These are phyloP conservation scores for Porites rus DNA, from an alignment of 92 coral and sea anemone species.

Conservation along the genomic window DNA sequence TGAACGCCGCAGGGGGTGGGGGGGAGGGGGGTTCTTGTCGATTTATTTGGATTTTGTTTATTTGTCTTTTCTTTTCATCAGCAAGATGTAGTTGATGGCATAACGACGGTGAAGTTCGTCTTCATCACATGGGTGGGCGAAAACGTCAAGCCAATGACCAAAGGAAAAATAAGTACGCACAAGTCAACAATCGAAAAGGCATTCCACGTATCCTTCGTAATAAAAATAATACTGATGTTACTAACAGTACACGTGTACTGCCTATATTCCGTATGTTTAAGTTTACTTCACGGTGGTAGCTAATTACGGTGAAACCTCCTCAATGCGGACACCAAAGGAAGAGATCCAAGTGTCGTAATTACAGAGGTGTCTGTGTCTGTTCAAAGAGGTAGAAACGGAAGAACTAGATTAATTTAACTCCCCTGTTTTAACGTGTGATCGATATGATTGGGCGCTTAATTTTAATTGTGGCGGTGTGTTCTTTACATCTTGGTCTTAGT, in stretches of 20 bases:
- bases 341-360: too few relatives aligned
- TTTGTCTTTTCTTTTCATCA: constrained; percentile 12
- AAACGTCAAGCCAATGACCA: constrained; percentile 88
- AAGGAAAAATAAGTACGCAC: constrained; percentile 94
- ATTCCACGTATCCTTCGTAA: constrained; percentile 90
- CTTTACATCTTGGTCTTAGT: too few relatives aligned
- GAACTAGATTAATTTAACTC: too few relatives aligned
- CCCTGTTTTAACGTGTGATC: too few relatives aligned
- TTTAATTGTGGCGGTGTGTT: too few relatives aligned
- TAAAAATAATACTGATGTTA: neutral
- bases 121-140: constrained; percentile 97
- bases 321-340: too few relatives aligned
- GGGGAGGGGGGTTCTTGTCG: too few relatives aligned
- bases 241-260: neutral
- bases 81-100: constrained; percentile 92
- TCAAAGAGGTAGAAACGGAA: too few relatives aligned
- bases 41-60: neutral
- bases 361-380: too few relatives aligned
- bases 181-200: constrained; percentile 84
- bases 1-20: too few relatives aligned
- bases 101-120: constrained; percentile 92
- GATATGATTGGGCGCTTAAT: too few relatives aligned
- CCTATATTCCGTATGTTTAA: neutral
- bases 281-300: neutral
- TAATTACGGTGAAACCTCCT: too few relatives aligned